Percentiles rank a stretch among this genome's conserved stretches.
These are phyloP conservation scores for Siderastrea siderea DNA, from an alignment of 92 coral and sea anemone species.

Conservation along the genomic window DNA sequence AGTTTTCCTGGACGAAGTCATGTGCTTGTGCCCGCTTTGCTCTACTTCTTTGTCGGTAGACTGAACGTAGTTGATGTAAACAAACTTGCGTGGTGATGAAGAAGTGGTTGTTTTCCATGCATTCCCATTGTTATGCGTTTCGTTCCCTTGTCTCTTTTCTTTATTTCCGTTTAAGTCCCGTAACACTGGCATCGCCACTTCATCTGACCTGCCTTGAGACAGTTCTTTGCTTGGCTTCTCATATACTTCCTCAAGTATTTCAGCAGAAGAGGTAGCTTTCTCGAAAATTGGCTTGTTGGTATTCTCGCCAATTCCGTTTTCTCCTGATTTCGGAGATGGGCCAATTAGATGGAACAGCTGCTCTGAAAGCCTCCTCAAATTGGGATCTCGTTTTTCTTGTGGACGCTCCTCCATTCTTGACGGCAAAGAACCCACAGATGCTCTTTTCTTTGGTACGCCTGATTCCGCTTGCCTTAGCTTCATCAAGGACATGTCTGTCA, in stretches of 20 bases:
- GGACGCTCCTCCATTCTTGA: constrained; percentile 49
- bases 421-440: constrained; percentile 65
- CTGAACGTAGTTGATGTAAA: neutral
- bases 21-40: neutral
- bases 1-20: neutral
- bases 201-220: neutral
- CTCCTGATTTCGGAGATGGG: constrained; percentile 40
- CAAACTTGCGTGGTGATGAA: neutral
- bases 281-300: neutral
- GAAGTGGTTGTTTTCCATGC: constrained; percentile 19
- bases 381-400: constrained; percentile 69
- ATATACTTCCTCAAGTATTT: neutral
- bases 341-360: constrained; percentile 78
- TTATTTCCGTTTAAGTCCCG: neutral
- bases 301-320: neutral
- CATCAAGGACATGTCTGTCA: constrained; percentile 90
- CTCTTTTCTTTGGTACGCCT: constrained; percentile 77
- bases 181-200: constrained; percentile 5
- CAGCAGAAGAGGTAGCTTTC: neutral
- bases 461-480: constrained; percentile 87
- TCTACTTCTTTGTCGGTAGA: neutral
- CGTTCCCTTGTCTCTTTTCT: neutral
- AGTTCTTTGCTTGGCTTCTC: neutral
- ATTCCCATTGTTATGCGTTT: constrained; percentile 7
- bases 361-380: constrained; percentile 78